These are phyloP conservation scores for Kryptopterus vitreolus DNA, from an alignment of 2,797 vertebrate genomes.

Conservation along the genomic window DNA sequence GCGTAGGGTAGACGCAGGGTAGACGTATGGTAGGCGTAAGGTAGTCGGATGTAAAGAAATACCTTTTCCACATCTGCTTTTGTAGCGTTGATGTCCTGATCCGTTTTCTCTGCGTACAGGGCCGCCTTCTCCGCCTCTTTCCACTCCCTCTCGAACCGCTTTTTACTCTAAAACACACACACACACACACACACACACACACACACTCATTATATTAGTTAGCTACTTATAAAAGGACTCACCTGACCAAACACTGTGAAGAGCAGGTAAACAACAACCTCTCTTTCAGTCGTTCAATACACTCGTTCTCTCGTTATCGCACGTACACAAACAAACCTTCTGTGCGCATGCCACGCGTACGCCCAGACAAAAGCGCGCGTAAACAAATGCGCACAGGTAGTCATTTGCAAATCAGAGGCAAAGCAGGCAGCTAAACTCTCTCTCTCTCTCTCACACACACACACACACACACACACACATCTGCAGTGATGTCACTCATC, in stretches of 20 bases:
- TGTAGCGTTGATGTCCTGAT: constrained; percentile 88
- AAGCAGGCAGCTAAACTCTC: background rate
- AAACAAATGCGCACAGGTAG: constrained; percentile 42
- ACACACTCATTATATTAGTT: background rate
- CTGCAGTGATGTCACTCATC: background rate
- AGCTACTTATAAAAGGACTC: background rate
- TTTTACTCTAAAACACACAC: constrained; percentile 77
- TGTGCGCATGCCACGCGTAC: background rate
- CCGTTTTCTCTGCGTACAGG: constrained; percentile 80
- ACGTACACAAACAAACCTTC: constrained; percentile 3
- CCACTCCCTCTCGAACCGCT: constrained; percentile 88
- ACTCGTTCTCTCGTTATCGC: background rate
- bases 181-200: constrained; percentile 6
- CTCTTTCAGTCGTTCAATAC: background rate
- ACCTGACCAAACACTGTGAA: constrained; percentile 35
- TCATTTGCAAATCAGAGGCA: constrained; percentile 36
- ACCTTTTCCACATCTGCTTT: constrained; percentile 91
- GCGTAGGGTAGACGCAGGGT: too few species aligned
- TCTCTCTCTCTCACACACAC: background rate
- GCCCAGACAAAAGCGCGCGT: background rate
- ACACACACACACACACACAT: background rate
- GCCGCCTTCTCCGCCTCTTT: constrained; percentile 84
- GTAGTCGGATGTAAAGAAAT: constrained; percentile 8
- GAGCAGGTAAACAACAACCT: constrained; percentile 34
- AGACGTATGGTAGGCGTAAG: too few species aligned